Conservation (phyloP, 2,888 invertebrate species). For the Caenorhabditis uteleia region DNA sequence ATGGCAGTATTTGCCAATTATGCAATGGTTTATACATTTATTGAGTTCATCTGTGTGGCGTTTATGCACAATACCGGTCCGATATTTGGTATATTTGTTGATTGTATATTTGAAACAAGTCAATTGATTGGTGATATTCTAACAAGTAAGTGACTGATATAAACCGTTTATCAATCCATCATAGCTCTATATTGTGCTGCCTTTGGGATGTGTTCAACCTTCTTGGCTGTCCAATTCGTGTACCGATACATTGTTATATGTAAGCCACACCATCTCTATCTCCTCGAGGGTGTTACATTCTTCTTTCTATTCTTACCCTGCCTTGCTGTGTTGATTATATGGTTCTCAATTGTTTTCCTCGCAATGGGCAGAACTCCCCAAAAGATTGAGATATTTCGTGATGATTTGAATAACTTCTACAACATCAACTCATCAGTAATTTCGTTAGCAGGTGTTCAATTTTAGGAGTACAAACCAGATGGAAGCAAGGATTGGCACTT, state of each 20-base stretch:
- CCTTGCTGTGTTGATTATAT: conserved; percentile 7
- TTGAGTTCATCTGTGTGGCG: not conserved
- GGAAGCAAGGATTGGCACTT: not conserved
- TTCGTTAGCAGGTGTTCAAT: conserved; percentile 12
- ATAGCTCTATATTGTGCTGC: conserved; percentile 26
- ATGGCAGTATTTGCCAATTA: not conserved
- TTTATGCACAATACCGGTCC: not conserved
- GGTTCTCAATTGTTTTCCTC: conserved; percentile 10
- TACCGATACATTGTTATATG: conserved; percentile 19
- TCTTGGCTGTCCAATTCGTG: conserved; percentile 18
- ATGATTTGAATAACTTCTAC: conserved; percentile 6
- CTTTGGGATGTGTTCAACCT: conserved; percentile 15
- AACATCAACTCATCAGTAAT: not conserved
- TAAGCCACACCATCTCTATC: too few species aligned
- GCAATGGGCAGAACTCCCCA: conserved; percentile 22
- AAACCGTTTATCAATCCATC: too few species aligned
- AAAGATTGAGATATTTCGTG: conserved; percentile 3
- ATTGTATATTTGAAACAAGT: conserved; percentile 4
- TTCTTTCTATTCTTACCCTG: conserved; percentile 16
- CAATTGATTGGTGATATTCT: conserved; percentile 8
- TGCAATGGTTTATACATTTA: not conserved
- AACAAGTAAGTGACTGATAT: too few species aligned
- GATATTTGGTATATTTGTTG: conserved; percentile 13
- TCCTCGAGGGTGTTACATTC: too few species aligned
- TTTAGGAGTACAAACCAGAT: conserved; percentile 7